Conservation (phyloP, 2,888 invertebrate species). For the Clanis bilineata region DNA sequence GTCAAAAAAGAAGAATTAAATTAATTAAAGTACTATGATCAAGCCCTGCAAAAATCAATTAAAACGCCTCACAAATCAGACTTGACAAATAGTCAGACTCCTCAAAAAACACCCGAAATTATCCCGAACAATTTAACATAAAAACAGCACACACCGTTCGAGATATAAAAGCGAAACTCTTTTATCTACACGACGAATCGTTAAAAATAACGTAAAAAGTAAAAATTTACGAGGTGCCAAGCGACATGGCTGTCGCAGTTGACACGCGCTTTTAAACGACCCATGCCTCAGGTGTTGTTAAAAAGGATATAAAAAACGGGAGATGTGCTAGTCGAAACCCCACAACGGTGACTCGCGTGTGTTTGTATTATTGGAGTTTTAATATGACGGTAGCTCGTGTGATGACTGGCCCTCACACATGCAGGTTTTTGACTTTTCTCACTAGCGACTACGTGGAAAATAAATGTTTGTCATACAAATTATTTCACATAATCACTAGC, state of each 20-base stretch:
- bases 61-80: neutral
- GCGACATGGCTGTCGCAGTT: conserved; percentile 56
- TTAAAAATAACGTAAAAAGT: conserved; percentile 56
- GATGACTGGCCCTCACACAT: too few relatives aligned
- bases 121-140: neutral
- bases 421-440: too few relatives aligned
- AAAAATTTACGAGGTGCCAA: conserved; percentile 60
- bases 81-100: too few relatives aligned
- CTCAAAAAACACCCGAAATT: neutral
- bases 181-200: conserved; percentile 31
- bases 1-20: too few relatives aligned
- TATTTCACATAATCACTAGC: too few relatives aligned
- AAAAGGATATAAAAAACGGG: conserved; percentile 4
- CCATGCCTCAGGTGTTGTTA: conserved; percentile 8
- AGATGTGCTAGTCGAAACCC: neutral
- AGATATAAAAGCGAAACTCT: conserved; percentile 32
- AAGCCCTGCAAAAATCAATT: too few relatives aligned
- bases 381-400: neutral
- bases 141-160: conserved; percentile 17
- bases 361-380: conserved; percentile 2
- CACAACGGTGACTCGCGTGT: neutral
- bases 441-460: too few relatives aligned
- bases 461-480: too few relatives aligned
- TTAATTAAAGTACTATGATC: too few relatives aligned
- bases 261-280: conserved; percentile 31